Base-by-base conservation (phyloP, 2,888 invertebrate species). In the Polia nebulosa region DNA sequence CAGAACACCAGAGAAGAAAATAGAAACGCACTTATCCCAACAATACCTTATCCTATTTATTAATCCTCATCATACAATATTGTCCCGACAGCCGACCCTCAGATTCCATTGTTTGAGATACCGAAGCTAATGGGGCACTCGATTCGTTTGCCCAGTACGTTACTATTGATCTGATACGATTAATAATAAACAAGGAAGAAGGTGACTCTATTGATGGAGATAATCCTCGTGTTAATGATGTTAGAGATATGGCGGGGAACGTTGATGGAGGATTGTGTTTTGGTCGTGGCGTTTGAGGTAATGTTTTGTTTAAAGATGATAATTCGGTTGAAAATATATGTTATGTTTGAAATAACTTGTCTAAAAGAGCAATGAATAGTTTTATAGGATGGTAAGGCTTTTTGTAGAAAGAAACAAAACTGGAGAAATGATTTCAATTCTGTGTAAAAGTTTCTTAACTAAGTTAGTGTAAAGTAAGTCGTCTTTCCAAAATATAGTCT, bases 131-230 rank as follows among this genome's bases (percentile, higher is more conserved):
- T 81, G 52, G 67, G 67, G 58, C 52, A 68, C 78, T 72, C 78
- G 56, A 81, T 80, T 68, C 68, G 72, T 78, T 76, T 78, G 72
- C 61, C 58, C 59, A 64, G 56, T 72, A 58, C 51, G 72, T 78
- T 58, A 57, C 51, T 72, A 80, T 56, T 77, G 72, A 78, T 72
- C 61, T 51, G 53, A 77, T 80, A 61, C 53, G 62, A 80, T 78
- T 77, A 55, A 58, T 79, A 78, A 74, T 63, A 67, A 64, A 76
- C 60, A 76, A 32, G 62, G 58, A 51, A 62, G 70, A 49, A 65
- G 62, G 65, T 60, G 53, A 61, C 34, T 63, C 49, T 22, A 6
- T 64, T 13, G 64, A 59, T 22, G 29, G 41, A 41, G 59, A 70
- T 64, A 53, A 64, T 53, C 39, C 51, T 25, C 17, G 6, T 58